These are phyloP conservation scores for Phyllostomus hastatus DNA, from an alignment of 2,113 vertebrate genomes.

Conservation along the genomic window DNA sequence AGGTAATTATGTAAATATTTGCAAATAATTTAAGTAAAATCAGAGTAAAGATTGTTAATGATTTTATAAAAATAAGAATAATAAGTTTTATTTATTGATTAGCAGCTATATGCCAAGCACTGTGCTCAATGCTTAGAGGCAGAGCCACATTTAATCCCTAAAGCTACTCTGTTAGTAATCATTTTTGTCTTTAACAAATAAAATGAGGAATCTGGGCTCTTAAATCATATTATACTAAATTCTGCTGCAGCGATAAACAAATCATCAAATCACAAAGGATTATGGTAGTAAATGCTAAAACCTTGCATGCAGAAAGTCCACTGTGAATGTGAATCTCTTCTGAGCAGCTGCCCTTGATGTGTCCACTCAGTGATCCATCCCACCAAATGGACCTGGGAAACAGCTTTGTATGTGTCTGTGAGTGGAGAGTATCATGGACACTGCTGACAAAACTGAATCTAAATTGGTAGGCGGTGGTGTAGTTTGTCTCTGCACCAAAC, in stretches of 20 bases:
- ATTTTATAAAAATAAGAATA: background rate
- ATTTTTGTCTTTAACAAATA: background rate
- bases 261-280: background rate
- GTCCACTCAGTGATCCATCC: background rate
- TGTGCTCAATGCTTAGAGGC: background rate
- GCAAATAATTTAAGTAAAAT: background rate
- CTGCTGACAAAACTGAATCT: fast-evolving
- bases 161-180: background rate
- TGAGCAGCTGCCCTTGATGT: background rate
- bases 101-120: background rate
- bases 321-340: background rate
- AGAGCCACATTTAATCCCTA: background rate
- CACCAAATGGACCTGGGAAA: background rate
- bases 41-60: background rate
- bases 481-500: background rate
- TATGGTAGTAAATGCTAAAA: background rate
- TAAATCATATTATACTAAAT: background rate
- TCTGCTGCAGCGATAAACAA: background rate
- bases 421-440: background rate
- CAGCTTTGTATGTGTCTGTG: background rate
- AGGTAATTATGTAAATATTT: background rate
- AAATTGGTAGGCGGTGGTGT: background rate
- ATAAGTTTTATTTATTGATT: background rate
- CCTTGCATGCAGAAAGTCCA: background rate
- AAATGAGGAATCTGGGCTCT: background rate